phyloP scores from a whole-genome alignment of 2,888 invertebrate genomes.

The Ariolimax columbianus region DNA sequence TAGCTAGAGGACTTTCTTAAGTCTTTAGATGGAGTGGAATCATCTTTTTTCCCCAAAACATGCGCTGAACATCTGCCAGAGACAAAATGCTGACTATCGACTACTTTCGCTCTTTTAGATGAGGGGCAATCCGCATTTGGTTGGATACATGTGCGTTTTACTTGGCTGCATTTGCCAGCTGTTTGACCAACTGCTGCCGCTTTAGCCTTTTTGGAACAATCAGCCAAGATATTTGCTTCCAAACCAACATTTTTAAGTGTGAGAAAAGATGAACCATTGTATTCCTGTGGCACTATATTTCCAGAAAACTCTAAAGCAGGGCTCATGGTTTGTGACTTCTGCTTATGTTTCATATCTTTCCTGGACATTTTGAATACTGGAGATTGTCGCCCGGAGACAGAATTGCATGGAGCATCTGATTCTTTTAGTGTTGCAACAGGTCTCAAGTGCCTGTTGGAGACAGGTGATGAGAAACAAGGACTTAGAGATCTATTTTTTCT shows the following conservation, averaged over 20 bases:
- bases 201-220: background rate
- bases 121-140: background rate
- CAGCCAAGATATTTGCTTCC: background rate
- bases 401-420: background rate
- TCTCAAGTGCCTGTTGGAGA: background rate
- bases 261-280: background rate
- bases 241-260: conserved; percentile 17
- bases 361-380: conserved; percentile 17
- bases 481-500: background rate
- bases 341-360: background rate
- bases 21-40: conserved; percentile 58
- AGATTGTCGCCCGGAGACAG: background rate
- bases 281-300: no score
- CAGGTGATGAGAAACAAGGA: conserved; percentile 30
- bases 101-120: conserved; percentile 60
- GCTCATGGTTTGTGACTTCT: background rate
- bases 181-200: background rate
- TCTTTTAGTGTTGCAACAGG: background rate
- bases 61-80: conserved; percentile 62
- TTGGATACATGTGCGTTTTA: background rate
- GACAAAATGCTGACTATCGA: conserved; percentile 61
- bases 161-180: background rate
- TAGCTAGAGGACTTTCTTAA: background rate
- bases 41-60: conserved; percentile 60
- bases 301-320: background rate